These are phyloP conservation scores for Limosa lapponica DNA, from an alignment of 2,797 vertebrate genomes.

Conservation along the genomic window DNA sequence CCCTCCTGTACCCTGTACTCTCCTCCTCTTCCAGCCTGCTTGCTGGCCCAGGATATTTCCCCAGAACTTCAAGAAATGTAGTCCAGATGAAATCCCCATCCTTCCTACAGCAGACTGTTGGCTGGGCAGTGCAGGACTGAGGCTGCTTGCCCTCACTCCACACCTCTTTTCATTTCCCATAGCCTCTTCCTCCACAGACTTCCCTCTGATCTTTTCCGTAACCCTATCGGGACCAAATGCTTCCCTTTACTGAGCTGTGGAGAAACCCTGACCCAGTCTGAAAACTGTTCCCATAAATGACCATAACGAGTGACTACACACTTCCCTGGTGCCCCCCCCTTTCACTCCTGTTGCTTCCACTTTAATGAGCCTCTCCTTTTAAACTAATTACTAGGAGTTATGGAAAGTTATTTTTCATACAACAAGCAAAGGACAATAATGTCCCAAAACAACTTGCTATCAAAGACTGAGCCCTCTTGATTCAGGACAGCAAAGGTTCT, in stretches of 20 bases:
- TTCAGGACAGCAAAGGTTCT: not conserved
- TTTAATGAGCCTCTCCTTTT: not conserved
- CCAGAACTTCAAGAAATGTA: not conserved
- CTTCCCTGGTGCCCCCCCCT: not conserved
- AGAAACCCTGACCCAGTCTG: not conserved
- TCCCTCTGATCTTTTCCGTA: not conserved
- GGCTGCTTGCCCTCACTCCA: not conserved
- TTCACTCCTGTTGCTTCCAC: not conserved
- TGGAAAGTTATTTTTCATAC: not conserved
- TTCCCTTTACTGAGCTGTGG: not conserved
- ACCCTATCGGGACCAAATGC: not conserved
- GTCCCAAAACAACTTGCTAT: not conserved
- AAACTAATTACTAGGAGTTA: not conserved
- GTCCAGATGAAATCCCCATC: not conserved
- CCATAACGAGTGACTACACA: not conserved
- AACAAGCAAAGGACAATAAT: not conserved
- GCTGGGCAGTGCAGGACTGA: rapidly evolving
- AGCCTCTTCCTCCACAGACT: not conserved
- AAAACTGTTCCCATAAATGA: not conserved
- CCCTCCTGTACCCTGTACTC: not conserved
- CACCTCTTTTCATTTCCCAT: not conserved
- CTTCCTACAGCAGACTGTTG: not conserved
- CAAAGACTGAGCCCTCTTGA: not conserved
- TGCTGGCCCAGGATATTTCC: not conserved
- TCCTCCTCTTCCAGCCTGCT: not conserved